phyloP scores from a whole-genome alignment of 2,888 invertebrate species.

The Macrophya alboannulata region DNA sequence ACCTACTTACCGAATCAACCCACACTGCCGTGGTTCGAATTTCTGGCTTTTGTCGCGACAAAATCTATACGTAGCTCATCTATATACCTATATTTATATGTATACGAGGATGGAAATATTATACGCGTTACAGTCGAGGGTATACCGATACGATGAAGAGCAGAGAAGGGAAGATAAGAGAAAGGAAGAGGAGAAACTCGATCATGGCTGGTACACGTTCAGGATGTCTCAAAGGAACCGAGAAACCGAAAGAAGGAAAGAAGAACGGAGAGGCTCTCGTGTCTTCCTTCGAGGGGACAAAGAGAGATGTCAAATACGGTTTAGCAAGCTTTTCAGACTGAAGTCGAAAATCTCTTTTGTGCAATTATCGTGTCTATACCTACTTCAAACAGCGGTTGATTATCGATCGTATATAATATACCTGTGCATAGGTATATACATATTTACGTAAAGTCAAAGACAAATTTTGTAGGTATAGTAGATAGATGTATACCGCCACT shows the following conservation, averaged over 20 bases:
- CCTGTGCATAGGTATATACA: background rate
- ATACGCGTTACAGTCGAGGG: conserved; percentile 21
- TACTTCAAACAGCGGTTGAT: background rate
- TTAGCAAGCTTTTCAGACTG: background rate
- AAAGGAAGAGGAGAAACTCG: conserved; percentile 25
- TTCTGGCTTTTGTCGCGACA: conserved; percentile 1
- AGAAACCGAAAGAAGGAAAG: background rate
- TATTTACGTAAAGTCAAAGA: background rate
- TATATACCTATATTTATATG: too few relatives aligned
- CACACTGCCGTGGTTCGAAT: conserved; percentile 18
- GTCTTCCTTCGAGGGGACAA: background rate
- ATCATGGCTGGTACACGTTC: conserved; percentile 4
- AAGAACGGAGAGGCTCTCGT: background rate
- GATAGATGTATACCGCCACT: background rate
- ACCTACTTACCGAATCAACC: conserved; percentile 29
- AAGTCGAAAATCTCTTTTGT: conserved; percentile 9
- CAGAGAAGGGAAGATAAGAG: background rate
- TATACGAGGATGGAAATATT: conserved; percentile 18
- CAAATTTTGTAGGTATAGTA: background rate
- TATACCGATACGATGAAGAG: conserved; percentile 8
- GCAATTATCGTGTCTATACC: background rate
- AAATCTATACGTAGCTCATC: conserved; percentile 8
- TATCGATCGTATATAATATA: conserved; percentile 6
- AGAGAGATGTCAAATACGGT: conserved; percentile 8
- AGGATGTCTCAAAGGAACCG: conserved; percentile 41